Conservation (phyloP, 2,888 invertebrate species). For the Perizoma flavofasciatum region DNA sequence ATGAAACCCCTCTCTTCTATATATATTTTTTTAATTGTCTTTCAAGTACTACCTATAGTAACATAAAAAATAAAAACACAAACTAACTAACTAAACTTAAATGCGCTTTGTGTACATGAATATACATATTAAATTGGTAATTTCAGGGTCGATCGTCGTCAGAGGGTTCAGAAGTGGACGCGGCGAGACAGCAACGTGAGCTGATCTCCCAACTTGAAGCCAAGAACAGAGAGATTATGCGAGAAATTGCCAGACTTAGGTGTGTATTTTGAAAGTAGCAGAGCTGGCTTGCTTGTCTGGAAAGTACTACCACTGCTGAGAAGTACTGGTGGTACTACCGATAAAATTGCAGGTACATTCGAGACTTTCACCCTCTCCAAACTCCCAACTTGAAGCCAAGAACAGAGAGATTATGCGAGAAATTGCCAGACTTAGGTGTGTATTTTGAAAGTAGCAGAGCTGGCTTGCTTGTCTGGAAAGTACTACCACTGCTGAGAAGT, state of each 20-base stretch:
- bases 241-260: conserved; percentile 95
- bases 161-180: conserved; percentile 89
- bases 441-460: neutral
- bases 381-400: conserved; percentile 95
- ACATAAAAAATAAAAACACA: too few relatives aligned
- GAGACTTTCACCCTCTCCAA: too few relatives aligned
- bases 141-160: conserved; percentile 86
- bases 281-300: too few relatives aligned
- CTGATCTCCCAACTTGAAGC: conserved; percentile 96
- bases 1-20: too few relatives aligned
- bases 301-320: too few relatives aligned
- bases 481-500: too few relatives aligned
- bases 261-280: conserved; percentile 50
- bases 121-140: neutral
- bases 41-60: too few relatives aligned
- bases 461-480: too few relatives aligned
- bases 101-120: neutral
- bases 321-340: too few relatives aligned
- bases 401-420: conserved; percentile 98
- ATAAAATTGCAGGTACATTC: too few relatives aligned
- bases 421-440: conserved; percentile 92
- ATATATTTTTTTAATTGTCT: too few relatives aligned
- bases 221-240: conserved; percentile 98
- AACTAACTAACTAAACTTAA: too few relatives aligned
- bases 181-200: conserved; percentile 94